These are phyloP conservation scores for Metacarcinus magister DNA, from an alignment of 2,888 invertebrate species.

Conservation along the genomic window DNA sequence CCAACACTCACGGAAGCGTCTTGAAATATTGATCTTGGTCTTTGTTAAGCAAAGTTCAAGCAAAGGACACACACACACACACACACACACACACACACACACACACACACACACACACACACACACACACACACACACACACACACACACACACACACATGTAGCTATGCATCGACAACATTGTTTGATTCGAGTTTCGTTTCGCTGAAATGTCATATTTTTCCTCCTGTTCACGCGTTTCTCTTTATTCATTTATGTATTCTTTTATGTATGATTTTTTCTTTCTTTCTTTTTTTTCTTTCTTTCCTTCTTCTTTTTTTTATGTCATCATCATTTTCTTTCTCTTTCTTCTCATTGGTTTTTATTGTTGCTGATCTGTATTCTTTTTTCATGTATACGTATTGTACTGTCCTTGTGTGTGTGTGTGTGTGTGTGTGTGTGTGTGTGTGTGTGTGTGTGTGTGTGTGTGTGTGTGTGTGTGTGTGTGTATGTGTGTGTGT, in stretches of 20 bases:
- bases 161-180: not conserved
- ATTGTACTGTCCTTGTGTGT: not conserved
- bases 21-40: not conserved
- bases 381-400: not conserved
- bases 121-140: conserved; percentile 32
- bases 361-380: not conserved
- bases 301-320: not conserved
- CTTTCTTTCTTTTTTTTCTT: too few species aligned
- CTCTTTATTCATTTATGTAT: not conserved
- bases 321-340: too few species aligned
- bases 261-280: too few species aligned
- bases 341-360: not conserved
- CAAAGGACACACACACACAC: not conserved
- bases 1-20: not conserved
- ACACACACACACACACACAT: not conserved
- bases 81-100: conserved; percentile 47
- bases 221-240: not conserved
- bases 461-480: conserved; percentile 30
- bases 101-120: conserved; percentile 54
- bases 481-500: conserved; percentile 6
- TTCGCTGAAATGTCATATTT: not conserved
- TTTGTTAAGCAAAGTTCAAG: not conserved
- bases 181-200: not conserved
- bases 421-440: not conserved
- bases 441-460: conserved; percentile 33